Base-by-base conservation (phyloP, 2,113 vertebrate species). In the Equus przewalskii region DNA sequence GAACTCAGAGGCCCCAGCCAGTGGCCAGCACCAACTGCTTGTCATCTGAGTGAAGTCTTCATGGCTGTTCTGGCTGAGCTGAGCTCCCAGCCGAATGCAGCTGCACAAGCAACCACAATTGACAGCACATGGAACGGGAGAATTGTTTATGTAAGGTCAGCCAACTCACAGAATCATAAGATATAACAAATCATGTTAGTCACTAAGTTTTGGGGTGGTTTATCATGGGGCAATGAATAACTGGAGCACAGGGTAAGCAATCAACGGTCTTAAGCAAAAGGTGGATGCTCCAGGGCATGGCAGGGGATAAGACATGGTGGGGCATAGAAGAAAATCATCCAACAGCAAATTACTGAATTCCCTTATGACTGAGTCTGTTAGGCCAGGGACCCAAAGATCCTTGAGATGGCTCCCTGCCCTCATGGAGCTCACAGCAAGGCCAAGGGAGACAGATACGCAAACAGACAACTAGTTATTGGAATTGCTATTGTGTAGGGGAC, bases 51-150 rank as follows among this genome's bases (percentile, higher is more conserved):
- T 70, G 86, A 70, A 58, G 67, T 41, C 76, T 82, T 56, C 15
- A 30, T 3, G n/a, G 49, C 62, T 49, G 5, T 44, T 58, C n/a
- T 36, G n/a, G 36, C 44, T 36, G n/a, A 69, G 11, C 13, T 21
- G 24, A 62, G 15, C 5, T 44, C 44, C 33, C 28, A 64, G 54
- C 7, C 41, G 56, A 70, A 90, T 9, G 9, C 5, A 85, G 73
- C 18, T 10, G 0, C 64, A 5, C 18, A 28, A 22, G 11, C 19
- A 22, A 49, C 72, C 64, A 18, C 12, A 33, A 0, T 72, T 28
- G 5, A 30, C 36, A 21, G 15, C 2, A 13, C 0, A 2, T 7
- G 9, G 15, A 67, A 13, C 33, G 33, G 13, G 22, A 49, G 65
- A 80, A n/a, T 58, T 75, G 33, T 75, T 49, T 69, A 58, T n/a